These are phyloP conservation scores for Fragum fragum DNA, from an alignment of 2,888 invertebrate genomes.

Conservation along the genomic window DNA sequence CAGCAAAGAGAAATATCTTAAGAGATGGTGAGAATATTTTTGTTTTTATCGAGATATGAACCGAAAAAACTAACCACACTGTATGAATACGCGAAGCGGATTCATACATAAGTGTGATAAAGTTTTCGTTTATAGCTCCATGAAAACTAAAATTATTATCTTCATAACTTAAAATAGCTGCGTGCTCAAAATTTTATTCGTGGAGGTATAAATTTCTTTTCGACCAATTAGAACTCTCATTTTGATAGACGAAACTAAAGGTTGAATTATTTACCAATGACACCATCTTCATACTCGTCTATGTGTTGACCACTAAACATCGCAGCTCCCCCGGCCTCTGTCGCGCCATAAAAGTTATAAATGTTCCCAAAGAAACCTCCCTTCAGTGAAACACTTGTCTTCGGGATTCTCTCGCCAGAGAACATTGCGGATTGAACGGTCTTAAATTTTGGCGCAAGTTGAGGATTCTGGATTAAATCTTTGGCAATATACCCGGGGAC, in stretches of 20 bases:
- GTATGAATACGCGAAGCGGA: too few species aligned
- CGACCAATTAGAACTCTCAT: too few species aligned
- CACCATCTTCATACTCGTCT: constrained; percentile 53
- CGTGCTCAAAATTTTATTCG: too few species aligned
- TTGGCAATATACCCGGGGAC: constrained; percentile 51
- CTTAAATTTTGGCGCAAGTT: constrained; percentile 34
- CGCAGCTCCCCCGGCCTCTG: constrained; percentile 43
- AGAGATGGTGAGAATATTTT: too few species aligned
- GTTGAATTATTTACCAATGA: constrained; percentile 49
- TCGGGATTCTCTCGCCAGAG: constrained; percentile 45
- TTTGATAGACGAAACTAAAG: too few species aligned
- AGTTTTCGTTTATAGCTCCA: too few species aligned
- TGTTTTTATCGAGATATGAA: too few species aligned
- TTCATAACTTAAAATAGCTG: neutral
- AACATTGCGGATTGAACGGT: constrained; percentile 33
- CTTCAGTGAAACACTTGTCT: constrained; percentile 6
- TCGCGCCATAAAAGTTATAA: constrained; percentile 42
- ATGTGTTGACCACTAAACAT: constrained; percentile 1
- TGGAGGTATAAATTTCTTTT: too few species aligned
- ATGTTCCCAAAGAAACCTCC: constrained; percentile 26
- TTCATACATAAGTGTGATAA: too few species aligned
- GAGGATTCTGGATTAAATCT: constrained; percentile 38
- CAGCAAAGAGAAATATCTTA: too few species aligned
- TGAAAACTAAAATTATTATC: too few species aligned
- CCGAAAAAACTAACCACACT: too few species aligned